Evolutionary conservation across 2,113 vertebrate species (phyloP).

Genomic region (Cisticola juncidis): DNA sequence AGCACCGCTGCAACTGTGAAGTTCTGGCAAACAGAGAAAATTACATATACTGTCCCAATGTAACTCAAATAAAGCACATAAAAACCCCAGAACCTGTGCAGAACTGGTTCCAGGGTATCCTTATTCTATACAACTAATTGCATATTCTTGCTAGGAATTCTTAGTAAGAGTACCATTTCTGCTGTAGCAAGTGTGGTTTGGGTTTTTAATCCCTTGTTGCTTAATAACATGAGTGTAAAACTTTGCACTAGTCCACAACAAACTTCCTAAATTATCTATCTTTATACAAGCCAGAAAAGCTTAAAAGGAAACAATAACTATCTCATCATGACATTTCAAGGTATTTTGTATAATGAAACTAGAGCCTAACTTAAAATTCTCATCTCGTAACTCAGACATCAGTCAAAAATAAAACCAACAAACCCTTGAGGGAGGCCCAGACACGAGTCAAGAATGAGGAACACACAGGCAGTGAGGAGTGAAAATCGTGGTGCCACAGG

Average conservation of each 20-base stretch:
- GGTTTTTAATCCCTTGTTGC: background rate
- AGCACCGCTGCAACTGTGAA: background rate
- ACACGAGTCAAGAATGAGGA: background rate
- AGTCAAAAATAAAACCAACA: background rate
- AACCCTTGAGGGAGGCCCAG: background rate
- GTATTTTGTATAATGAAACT: background rate
- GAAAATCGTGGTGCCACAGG: background rate
- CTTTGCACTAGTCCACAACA: background rate
- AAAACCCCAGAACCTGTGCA: background rate
- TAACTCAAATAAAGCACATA: background rate
- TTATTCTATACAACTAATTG: background rate
- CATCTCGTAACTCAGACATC: accelerated
- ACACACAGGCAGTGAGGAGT: background rate
- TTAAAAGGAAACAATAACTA: background rate
- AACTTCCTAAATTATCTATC: background rate
- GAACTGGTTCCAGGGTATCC: background rate
- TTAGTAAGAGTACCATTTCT: background rate
- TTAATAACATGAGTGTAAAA: background rate
- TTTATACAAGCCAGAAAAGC: background rate
- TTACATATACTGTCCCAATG: background rate
- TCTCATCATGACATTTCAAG: background rate
- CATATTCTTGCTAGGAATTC: background rate
- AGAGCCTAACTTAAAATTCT: background rate
- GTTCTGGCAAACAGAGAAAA: background rate
- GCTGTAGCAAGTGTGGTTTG: background rate